Evolutionary conservation across 2,888 invertebrate species (phyloP), one percentile per base, ranked within the genome.

Genomic region (Tiliacea aurago): DNA sequence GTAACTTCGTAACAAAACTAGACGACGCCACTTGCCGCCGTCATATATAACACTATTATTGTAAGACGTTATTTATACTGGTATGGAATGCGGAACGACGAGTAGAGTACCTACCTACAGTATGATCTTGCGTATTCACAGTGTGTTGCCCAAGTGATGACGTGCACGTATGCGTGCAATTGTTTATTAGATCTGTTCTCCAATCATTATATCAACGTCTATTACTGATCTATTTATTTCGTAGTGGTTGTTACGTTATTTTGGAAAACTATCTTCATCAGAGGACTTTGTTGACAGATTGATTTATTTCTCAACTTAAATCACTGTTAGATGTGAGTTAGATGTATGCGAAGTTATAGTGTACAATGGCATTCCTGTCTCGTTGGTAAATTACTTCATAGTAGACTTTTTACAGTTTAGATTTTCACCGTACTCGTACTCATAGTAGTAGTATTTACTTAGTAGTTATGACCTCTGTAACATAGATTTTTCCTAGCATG

Each of bases 201-300:
- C 37, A 49, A 77, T 67, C 37, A 74, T 56, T 77, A 62, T 47
- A 73, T 73, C 74, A 77, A 77, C 28, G 66, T 66, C 73, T 45
- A 58, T 20, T 28, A 37, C 6, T 18, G 43, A 33, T 73, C 13
- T 73, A 61, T 73, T 61, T 79, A 53, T 43, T 79, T 55, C 4
- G 33, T 43, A 61, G 49, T 28, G 13, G 6, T 18, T 45, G 43
- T 61, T 55, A 37, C 28, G 43, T 15, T 55, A 43, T 5, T 20
- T 28, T 6, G 5, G 9, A 51, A 37, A 37, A 20, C 43, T 63
- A 49, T 28, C 20, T 53, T 72, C 51, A 51, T 20, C 20, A 49
- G 18, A 18, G 28, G n/a, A 49, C 7, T 65, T 20, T 3, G 45
- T 9, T 53, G 49, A n/a, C 0, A 11, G 47, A 66, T 49, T 49